These are phyloP conservation scores for Uropetala carovei DNA, from an alignment of 2,888 invertebrate species.

Conservation along the genomic window DNA sequence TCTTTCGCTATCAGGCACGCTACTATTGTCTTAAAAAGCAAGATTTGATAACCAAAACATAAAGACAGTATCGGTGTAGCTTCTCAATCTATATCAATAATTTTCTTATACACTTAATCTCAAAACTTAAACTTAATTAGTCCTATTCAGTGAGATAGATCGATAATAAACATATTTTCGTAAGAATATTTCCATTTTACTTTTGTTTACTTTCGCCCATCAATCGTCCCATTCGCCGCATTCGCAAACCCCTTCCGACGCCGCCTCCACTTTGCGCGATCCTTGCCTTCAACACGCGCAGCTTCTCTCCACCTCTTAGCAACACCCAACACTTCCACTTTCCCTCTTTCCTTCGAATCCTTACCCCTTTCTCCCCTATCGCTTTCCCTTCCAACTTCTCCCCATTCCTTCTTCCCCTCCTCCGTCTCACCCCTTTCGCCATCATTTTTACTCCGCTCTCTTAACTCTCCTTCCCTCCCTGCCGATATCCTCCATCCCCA, in stretches of 20 bases:
- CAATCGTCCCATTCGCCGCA: background rate
- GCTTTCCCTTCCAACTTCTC: too few species aligned
- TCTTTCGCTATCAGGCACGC: too few species aligned
- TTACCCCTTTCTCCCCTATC: background rate
- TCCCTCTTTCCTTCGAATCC: background rate
- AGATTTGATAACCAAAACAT: too few species aligned
- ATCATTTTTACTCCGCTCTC: slow-evolving; percentile 37
- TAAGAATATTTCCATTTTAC: too few species aligned
- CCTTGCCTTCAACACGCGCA: background rate
- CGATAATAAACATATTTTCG: too few species aligned
- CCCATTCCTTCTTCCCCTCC: background rate
- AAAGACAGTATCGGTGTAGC: too few species aligned
- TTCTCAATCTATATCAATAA: too few species aligned
- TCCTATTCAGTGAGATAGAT: too few species aligned
- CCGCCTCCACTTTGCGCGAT: background rate
- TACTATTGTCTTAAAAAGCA: too few species aligned
- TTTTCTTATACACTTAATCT: too few species aligned
- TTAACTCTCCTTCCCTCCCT: background rate
- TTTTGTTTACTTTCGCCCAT: background rate
- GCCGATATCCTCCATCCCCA: slow-evolving; percentile 51
- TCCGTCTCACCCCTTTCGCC: slow-evolving; percentile 49
- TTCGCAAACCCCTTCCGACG: background rate
- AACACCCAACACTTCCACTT: background rate
- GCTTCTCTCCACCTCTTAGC: slow-evolving; percentile 16
- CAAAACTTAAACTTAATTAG: too few species aligned